Conservation (phyloP, 2,888 invertebrate species). For the Apamea sordens region DNA sequence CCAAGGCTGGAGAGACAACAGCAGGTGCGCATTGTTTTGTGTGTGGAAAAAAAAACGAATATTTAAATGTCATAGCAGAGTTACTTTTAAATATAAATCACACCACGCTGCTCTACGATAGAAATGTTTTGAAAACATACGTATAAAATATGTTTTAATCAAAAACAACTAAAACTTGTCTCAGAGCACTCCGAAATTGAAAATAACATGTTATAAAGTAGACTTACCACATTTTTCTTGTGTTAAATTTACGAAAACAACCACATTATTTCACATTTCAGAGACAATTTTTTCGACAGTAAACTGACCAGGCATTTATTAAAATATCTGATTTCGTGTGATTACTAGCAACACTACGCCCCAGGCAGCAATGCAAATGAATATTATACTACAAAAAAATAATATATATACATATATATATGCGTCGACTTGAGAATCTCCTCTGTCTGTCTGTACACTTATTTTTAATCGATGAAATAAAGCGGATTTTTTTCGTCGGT, state of each 20-base stretch:
- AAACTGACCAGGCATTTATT: constrained; percentile 20
- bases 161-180: neutral
- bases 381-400: constrained; percentile 47
- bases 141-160: neutral
- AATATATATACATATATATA: too few relatives aligned
- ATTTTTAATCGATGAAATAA: too few relatives aligned
- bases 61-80: neutral
- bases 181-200: constrained; percentile 3
- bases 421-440: too few relatives aligned
- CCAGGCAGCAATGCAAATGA: constrained; percentile 58
- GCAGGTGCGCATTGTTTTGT: neutral
- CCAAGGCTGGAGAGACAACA: neutral
- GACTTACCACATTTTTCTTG: neutral
- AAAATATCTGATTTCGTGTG: constrained; percentile 28
- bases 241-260: neutral
- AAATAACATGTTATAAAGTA: constrained; percentile 7
- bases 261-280: neutral
- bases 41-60: neutral
- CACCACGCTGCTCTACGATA: neutral
- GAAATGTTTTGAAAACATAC: neutral
- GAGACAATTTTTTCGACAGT: too few relatives aligned
- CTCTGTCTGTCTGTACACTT: too few relatives aligned
- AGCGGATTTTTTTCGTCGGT: too few relatives aligned
- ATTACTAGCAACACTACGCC: constrained; percentile 46
- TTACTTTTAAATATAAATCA: neutral